A percentile compares a stretch with the other conserved stretches of the same genome.
phyloP scores from a whole-genome alignment of 1,140 invertebrate species.

The Acromyrmex heyeri region DNA sequence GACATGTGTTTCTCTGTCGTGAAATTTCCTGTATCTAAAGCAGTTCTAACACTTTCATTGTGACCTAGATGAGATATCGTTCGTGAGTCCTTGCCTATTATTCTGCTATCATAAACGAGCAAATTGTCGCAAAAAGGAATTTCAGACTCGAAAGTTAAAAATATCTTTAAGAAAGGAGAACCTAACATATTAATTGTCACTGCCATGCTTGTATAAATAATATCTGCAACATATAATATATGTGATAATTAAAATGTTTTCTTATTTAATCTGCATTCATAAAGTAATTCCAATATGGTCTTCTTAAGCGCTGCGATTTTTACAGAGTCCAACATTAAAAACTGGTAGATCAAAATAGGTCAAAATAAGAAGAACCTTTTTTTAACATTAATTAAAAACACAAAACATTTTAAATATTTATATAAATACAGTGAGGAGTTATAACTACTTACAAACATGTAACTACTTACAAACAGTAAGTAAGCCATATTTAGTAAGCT shows the following conservation, averaged over 20 bases:
- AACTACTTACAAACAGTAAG: no score
- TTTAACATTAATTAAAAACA: no score
- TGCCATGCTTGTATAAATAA: background rate
- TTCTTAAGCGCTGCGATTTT: no score
- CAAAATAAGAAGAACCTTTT: no score
- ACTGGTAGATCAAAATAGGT: no score
- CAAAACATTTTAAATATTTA: no score
- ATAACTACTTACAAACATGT: no score
- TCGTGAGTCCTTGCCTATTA: background rate
- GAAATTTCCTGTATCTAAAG: slow-evolving; percentile 29
- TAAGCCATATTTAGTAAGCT: no score
- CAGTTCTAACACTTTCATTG: background rate
- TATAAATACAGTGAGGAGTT: no score
- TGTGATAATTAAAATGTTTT: background rate
- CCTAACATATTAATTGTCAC: background rate
- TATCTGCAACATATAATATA: background rate
- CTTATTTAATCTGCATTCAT: background rate
- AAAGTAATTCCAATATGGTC: no score
- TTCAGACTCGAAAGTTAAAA: background rate
- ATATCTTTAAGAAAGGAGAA: background rate
- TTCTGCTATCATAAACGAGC: background rate
- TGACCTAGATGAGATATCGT: background rate
- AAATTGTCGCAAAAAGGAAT: background rate
- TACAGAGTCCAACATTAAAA: no score
- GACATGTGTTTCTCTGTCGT: background rate